Conservation (phyloP, 1,140 invertebrate species). For the Zaprionus nigranus region DNA sequence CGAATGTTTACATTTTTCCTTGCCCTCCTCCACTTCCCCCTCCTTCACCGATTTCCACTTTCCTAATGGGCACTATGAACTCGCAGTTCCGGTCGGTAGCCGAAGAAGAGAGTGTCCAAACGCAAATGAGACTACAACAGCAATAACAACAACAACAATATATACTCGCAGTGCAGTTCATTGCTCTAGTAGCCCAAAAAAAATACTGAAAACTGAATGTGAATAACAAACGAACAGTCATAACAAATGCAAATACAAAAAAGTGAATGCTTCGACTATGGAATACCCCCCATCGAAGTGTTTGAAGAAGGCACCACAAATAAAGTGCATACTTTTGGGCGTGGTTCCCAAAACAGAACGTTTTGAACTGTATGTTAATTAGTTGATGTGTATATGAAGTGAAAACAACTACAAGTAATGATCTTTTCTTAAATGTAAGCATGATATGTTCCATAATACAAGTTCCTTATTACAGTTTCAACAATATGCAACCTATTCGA, state of each 20-base stretch:
- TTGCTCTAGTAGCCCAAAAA: slow-evolving; percentile 61
- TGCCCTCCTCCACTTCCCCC: neutral
- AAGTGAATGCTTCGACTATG: slow-evolving; percentile 3
- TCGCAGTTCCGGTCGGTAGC: slow-evolving; percentile 66
- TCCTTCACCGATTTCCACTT: slow-evolving; percentile 9
- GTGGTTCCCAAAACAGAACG: neutral
- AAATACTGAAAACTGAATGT: slow-evolving; percentile 11
- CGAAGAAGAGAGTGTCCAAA: slow-evolving; percentile 30
- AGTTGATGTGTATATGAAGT: too few relatives aligned
- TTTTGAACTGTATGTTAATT: too few relatives aligned
- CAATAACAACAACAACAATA: neutral
- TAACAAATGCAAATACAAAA: slow-evolving; percentile 26
- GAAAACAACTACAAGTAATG: neutral
- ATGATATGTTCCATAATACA: neutral
- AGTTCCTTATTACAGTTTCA: neutral
- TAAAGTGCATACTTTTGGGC: slow-evolving; percentile 6
- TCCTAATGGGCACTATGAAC: slow-evolving; percentile 76
- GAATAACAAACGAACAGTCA: slow-evolving; percentile 29
- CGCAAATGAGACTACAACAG: slow-evolving; percentile 48
- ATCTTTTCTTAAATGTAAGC: too few relatives aligned
- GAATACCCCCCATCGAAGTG: slow-evolving; percentile 6
- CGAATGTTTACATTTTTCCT: slow-evolving; percentile 70
- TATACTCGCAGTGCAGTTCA: slow-evolving; percentile 57
- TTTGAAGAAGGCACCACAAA: neutral
- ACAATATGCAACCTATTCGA: neutral